Percentiles rank a stretch among this genome's conserved stretches.
Conservation (phyloP, 2,888 invertebrate species). For the Dione juno region DNA sequence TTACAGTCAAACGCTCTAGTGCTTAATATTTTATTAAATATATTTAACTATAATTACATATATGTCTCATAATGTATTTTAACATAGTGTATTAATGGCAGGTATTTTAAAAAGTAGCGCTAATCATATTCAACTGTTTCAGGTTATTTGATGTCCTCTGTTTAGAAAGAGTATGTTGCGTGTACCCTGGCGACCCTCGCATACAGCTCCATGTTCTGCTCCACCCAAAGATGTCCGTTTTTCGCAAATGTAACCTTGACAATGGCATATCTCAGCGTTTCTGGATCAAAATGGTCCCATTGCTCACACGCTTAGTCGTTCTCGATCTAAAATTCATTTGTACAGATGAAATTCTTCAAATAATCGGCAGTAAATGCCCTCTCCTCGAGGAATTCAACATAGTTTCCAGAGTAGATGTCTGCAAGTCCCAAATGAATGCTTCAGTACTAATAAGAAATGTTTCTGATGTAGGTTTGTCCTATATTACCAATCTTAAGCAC, state of each 20-base stretch:
- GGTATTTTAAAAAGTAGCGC: background rate
- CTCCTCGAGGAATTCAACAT: slow-evolving; percentile 77
- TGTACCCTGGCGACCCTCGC: slow-evolving; percentile 73
- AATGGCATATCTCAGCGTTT: slow-evolving; percentile 71
- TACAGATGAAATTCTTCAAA: slow-evolving; percentile 78
- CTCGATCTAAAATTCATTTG: slow-evolving; percentile 80
- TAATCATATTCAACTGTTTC: slow-evolving; percentile 54
- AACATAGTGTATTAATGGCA: no score
- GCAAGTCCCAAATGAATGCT: slow-evolving; percentile 77
- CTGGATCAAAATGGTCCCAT: slow-evolving; percentile 71
- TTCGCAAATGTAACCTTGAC: slow-evolving; percentile 77
- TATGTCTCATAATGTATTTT: no score
- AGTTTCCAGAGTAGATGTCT: slow-evolving; percentile 76
- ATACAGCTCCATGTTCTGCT: slow-evolving; percentile 72
- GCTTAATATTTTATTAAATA: no score
- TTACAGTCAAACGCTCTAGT: no score
- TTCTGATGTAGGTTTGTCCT: slow-evolving; percentile 72
- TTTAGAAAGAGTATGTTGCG: slow-evolving; percentile 73
- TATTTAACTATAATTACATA: no score
- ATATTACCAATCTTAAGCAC: slow-evolving; percentile 68
- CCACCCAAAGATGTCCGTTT: slow-evolving; percentile 74
- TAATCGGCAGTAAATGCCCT: slow-evolving; percentile 67
- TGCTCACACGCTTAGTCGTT: slow-evolving; percentile 67
- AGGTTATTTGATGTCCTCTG: slow-evolving; percentile 82
- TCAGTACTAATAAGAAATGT: slow-evolving; percentile 77